Percentiles rank a stretch among this genome's conserved stretches.
phyloP scores from a whole-genome alignment of 2,113 vertebrate species.

The Malurus cyaneus region DNA sequence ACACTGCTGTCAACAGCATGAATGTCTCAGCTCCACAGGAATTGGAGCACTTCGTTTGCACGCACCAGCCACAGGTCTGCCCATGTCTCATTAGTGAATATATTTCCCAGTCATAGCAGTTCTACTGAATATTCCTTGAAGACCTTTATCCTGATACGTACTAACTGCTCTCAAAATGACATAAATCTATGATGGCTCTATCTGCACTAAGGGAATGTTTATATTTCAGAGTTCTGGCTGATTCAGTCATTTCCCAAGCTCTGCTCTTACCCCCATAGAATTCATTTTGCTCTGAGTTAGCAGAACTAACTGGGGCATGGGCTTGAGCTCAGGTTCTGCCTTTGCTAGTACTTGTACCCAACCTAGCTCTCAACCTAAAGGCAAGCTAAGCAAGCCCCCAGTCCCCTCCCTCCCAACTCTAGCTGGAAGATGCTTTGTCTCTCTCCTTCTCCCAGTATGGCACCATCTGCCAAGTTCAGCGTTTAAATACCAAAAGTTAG shows the following conservation, averaged over 20 bases:
- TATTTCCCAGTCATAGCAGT: background rate
- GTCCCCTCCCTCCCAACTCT: background rate
- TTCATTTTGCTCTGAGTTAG: background rate
- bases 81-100: background rate
- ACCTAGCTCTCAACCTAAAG: background rate
- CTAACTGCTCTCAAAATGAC: constrained; percentile 6
- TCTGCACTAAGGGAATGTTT: background rate
- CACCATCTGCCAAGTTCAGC: background rate
- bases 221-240: background rate
- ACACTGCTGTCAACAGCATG: background rate
- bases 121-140: background rate
- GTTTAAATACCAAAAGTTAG: background rate
- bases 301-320: background rate
- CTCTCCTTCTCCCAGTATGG: background rate
- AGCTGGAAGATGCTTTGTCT: background rate
- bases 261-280: background rate
- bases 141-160: background rate
- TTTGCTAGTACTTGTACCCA: background rate
- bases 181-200: constrained; percentile 6
- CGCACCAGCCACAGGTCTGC: background rate
- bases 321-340: background rate
- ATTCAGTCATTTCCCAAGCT: background rate
- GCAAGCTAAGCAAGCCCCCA: background rate
- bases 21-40: background rate
- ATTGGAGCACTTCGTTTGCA: background rate